Base-by-base conservation (phyloP, 2,888 invertebrate genomes). In the Itoplectis maculator region DNA sequence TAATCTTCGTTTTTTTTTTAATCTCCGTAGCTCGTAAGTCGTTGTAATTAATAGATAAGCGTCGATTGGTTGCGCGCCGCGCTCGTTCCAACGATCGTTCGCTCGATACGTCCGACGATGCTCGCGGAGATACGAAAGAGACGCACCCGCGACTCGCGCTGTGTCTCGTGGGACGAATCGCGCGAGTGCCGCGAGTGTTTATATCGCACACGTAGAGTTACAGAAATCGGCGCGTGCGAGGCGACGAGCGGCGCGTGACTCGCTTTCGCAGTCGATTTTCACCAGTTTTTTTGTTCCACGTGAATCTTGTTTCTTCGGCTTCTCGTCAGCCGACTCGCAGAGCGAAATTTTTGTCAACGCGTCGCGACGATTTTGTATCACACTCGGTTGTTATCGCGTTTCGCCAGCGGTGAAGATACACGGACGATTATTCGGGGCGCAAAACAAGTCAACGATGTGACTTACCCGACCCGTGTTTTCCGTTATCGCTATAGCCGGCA, bases 261-360 rank as follows among this genome's bases (percentile, higher is more conserved):
- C 73, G 63, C 79, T 79, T 79, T 79, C 73, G 47, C 79, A 74
- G 59, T 47, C 61, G 54, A 72, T 79, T 72, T 79, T 79, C 65
- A 79, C n/a, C 72, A 79, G 65, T 65, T 54, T 61, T 54, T 29
- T 3, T 29, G 29, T 29, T 29, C 29, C 54, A 73, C 74, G 65
- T 37, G 72, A 68, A 74, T 79, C 54, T 73, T 73, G 54, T 40
- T 73, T 79, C n/a, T 79, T 79, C 79, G 59, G 59, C 68, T 79
- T 72, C n/a, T n/a, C n/a, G n/a, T n/a, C n/a, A n/a, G n/a, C n/a
- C n/a, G n/a, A 37, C 9, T 8, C 29, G 2, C 29, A 5, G 29
- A 29, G 29, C 29, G 29, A 29, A 29, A 63, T 63, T 11, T 15
- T 11, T 15, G 40, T 63, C 61, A 35, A n/a, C 35, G 35, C 15